phyloP scores from a whole-genome alignment of 2,113 vertebrate species.

The Monopterus albus region DNA sequence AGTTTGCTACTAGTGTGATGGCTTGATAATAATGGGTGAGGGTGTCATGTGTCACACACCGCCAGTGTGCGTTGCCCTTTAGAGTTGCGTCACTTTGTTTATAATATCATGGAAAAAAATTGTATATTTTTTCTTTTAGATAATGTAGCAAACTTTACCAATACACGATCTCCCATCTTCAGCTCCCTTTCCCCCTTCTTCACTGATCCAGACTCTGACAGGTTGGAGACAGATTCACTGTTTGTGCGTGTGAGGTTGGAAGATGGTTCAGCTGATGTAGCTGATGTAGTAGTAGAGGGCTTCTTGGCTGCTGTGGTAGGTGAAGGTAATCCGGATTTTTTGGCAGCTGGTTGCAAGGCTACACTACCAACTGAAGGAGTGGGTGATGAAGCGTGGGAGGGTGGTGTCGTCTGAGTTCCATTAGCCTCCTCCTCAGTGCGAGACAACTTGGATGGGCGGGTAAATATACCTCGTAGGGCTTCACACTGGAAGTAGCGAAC shows the following conservation, averaged over 20 bases:
- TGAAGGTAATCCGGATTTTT: constrained; percentile 62
- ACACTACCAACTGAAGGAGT: constrained; percentile 81
- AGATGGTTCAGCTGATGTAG: constrained; percentile 70
- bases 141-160: constrained; percentile 84
- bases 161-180: constrained; percentile 93
- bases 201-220: constrained; percentile 92
- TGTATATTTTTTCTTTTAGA: background rate
- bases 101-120: background rate
- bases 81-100: constrained; percentile 21
- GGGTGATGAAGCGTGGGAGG: constrained; percentile 88
- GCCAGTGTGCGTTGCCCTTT: background rate
- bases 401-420: constrained; percentile 82
- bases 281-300: constrained; percentile 60
- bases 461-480: constrained; percentile 93
- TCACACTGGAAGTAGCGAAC: constrained; percentile 98
- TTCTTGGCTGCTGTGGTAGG: constrained; percentile 67
- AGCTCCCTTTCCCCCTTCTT: constrained; percentile 98
- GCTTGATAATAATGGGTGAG: too few species aligned
- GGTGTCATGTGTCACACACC: too few species aligned
- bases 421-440: constrained; percentile 91
- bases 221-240: constrained; percentile 95
- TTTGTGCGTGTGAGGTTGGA: constrained; percentile 90
- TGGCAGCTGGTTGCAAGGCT: constrained; percentile 57
- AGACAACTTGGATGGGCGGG: constrained; percentile 93
- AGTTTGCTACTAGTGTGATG: too few species aligned